Evolutionary conservation across 2,888 invertebrate genomes (phyloP), one percentile per base, ranked within the genome.

Genomic region (Lycia hirtaria): DNA sequence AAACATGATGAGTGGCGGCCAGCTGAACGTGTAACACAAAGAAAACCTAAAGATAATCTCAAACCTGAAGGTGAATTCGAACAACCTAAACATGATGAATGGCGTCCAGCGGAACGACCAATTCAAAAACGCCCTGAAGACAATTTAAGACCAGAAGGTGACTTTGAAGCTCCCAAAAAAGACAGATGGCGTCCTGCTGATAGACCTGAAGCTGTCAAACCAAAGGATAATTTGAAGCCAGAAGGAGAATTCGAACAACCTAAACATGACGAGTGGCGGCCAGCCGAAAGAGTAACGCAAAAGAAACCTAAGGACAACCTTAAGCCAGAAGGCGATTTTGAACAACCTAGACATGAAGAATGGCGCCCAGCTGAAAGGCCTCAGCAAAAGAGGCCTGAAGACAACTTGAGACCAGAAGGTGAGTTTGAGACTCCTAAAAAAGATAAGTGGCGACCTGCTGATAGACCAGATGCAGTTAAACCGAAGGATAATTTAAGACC

Each of bases 41-140:
- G 47, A 69, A 76, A 77, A 50, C 83, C 89, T 24, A 14, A 78
- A 5, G 94, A 95, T 67, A 94, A 95, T 73, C 72, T 95, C 0
- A 83, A 79, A 33, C 93, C 94, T 0, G 94, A 95, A 73, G 95
- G 95, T 0, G 93, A 94, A 0, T 93, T 94, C 65, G 89, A 89
- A 41, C 66, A 73, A 2, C 93, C 90, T 0, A 81, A 85, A 44
- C 81, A 80, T 1, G 83, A 84, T 0, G 67, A 81, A 57, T 89
- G 87, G 78, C 73, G 77, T 0, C 86, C 85, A 26, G 82, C 83
- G 66, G 83, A 90, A 59, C 65, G 79, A 26, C 78, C 67, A 6
- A 71, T 56, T 1, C 69, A 55, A 0, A 68, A 47, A 17, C 75
- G 72, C 44, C 81, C 83, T 0, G 38, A 72, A 48, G 87, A 87